Conservation (phyloP, 1,140 invertebrate species). For the Monochamus saltuarius region DNA sequence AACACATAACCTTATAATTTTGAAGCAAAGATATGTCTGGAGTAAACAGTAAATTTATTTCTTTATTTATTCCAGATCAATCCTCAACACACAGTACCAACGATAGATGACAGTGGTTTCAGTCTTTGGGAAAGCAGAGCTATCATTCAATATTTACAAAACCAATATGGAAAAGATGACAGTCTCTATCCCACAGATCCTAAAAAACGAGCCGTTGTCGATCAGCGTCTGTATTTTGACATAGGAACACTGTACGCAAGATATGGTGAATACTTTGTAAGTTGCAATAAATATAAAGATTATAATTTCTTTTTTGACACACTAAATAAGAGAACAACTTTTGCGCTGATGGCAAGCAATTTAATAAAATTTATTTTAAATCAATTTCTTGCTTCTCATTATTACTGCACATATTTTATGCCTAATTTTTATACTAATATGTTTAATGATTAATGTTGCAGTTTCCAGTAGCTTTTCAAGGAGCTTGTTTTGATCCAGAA, state of each 20-base stretch:
- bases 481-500: constrained; percentile 62
- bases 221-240: constrained; percentile 76
- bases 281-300: constrained; percentile 39
- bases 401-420: constrained; percentile 32
- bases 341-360: background rate
- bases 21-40: background rate
- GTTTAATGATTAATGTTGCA: too few relatives aligned
- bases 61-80: constrained; percentile 57
- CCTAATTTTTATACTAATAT: too few relatives aligned
- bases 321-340: background rate
- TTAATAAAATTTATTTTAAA: background rate
- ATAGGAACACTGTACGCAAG: constrained; percentile 66
- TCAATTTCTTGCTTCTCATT: background rate
- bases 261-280: constrained; percentile 66
- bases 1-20: too few relatives aligned
- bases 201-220: constrained; percentile 67
- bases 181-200: constrained; percentile 73
- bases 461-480: constrained; percentile 71
- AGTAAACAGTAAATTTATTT: background rate
- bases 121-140: constrained; percentile 69
- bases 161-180: constrained; percentile 72
- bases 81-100: constrained; percentile 71
- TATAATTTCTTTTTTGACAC: background rate
- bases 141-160: constrained; percentile 70
- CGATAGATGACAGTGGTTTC: constrained; percentile 67